Base-by-base conservation (phyloP, 2,113 vertebrate species). In the Egretta garzetta region DNA sequence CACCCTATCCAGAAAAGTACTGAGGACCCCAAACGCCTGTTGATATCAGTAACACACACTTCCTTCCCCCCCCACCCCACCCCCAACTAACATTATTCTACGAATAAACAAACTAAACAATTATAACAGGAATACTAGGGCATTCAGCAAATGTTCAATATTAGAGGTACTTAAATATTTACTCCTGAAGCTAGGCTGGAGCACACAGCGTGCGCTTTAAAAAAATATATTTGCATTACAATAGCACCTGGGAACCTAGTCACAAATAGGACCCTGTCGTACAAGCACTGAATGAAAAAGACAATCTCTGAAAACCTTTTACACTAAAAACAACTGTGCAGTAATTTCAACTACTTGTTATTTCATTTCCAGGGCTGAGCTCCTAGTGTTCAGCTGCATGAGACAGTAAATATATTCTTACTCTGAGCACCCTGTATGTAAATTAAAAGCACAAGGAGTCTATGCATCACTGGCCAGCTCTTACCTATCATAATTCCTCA, bases 151-250 rank as follows among this genome's bases (percentile, higher is more conserved):
- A 49, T 75, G 47, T 87, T 94, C 88, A 75, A 14, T 92, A 91
- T 90, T 93, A 93, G 70, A 92, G 32, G 53, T 80, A 87, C 67
- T 94, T 93, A 94, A 95, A 96, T 96, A 94, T 96, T 96, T 94
- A 95, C 79, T 96, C 81, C 81, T 90, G 84, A 75, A 97, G 76
- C 74, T 90, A 85, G 33, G 16, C 10, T 68, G 73, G 27, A 86
- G 37, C 74, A 90, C 87, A 73, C 39, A 79, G 27, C 22, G 7
- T 53, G 49, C 49, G n/a, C 70, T 77, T 13, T 6, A 85, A 84
- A 60, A 33, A 66, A 33, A 35, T 1, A n/a, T 39, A 94, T 91
- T 96, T 91, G 66, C 70, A 85, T 85, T 91, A 67, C 53, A 77
- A 45, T 16, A 95, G 47, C 86, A 96, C 86, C 91, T 95, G 93